Evolutionary conservation across 1,140 invertebrate genomes (phyloP).

Genomic region (Zaprionus nigranus): DNA sequence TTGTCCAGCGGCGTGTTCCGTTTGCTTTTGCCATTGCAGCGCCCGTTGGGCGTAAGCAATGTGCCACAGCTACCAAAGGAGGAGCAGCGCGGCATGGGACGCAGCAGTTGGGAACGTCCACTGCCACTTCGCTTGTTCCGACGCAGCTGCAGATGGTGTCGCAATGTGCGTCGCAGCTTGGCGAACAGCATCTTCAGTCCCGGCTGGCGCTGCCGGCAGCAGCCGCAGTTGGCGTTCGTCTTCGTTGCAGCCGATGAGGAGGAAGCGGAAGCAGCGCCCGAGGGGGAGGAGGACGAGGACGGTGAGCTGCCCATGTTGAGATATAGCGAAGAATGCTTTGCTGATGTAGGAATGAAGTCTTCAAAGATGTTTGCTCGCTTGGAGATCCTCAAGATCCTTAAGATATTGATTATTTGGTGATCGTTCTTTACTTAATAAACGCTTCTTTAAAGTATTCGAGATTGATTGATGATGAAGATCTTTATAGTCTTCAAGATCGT

Average conservation of each 20-base stretch:
- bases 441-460: too few species aligned
- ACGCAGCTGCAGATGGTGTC: constrained; percentile 20
- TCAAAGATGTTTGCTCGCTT: neutral
- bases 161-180: constrained; percentile 48
- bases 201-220: constrained; percentile 27
- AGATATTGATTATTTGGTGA: too few species aligned
- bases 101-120: constrained; percentile 27
- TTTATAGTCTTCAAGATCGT: neutral
- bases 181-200: constrained; percentile 33
- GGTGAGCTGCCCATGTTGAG: constrained; percentile 48
- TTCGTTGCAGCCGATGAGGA: neutral
- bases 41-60: constrained; percentile 46
- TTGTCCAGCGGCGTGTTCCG: constrained; percentile 26
- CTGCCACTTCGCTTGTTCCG: constrained; percentile 32
- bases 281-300: constrained; percentile 17
- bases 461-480: neutral
- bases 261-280: neutral
- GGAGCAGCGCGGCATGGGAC: constrained; percentile 71
- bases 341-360: neutral
- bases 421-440: too few species aligned
- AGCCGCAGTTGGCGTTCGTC: constrained; percentile 7
- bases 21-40: constrained; percentile 2
- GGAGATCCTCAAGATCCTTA: neutral
- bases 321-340: neutral
- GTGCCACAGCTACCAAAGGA: constrained; percentile 65